phyloP scores from a whole-genome alignment of 2,113 vertebrate species.

The Pterophyllum scalare region DNA sequence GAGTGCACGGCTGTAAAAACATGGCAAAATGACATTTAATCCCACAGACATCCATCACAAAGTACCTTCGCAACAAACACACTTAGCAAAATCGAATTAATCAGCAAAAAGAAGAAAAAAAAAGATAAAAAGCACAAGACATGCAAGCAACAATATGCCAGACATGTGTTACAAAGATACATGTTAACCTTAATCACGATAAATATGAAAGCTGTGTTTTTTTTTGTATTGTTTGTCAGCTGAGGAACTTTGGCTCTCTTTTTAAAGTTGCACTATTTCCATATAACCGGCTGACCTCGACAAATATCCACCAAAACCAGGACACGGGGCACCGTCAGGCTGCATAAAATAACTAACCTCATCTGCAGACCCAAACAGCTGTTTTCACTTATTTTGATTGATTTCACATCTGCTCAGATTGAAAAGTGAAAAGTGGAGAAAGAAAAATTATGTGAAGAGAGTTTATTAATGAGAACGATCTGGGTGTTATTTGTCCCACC shows the following conservation, averaged over 20 bases:
- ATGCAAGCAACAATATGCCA: not conserved
- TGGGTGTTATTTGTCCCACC: not conserved
- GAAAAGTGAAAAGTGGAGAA: not conserved
- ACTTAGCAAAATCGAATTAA: not conserved
- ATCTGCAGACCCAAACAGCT: not conserved
- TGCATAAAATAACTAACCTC: not conserved
- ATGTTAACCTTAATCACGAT: not conserved
- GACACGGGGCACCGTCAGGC: rapidly evolving
- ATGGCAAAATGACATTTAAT: not conserved
- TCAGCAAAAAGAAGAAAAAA: not conserved
- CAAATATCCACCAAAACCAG: not conserved
- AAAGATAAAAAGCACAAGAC: not conserved
- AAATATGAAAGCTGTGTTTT: not conserved
- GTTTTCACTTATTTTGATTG: slow-evolving; percentile 10
- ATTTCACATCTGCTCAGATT: not conserved
- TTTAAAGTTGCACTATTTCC: not conserved
- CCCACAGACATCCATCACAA: not conserved
- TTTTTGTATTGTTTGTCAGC: not conserved
- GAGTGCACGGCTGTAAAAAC: not conserved
- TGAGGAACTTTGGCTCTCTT: no score
- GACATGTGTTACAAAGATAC: not conserved
- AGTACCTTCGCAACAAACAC: not conserved
- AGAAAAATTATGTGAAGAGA: not conserved
- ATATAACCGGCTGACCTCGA: not conserved
- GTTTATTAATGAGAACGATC: not conserved